These are phyloP conservation scores for Hydrozoanthus gracilis DNA, from an alignment of 92 coral and sea anemone species.

Conservation along the genomic window DNA sequence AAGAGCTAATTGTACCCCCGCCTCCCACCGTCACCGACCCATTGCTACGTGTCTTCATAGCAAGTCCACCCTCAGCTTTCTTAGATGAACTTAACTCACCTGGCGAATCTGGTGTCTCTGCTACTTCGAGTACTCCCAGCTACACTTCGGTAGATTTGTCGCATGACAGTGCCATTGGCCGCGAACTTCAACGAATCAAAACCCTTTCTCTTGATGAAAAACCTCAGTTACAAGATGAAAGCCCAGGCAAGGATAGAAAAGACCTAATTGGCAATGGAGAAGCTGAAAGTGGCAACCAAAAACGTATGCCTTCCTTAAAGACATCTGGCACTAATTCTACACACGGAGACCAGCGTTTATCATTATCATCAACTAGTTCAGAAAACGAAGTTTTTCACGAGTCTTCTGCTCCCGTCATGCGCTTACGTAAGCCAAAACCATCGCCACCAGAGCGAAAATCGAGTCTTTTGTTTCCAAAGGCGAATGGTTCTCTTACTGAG, in stretches of 20 bases:
- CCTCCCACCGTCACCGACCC: constrained; percentile 66
- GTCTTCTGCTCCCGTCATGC: constrained; percentile 2
- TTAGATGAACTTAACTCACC: constrained; percentile 2
- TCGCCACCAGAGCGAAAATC: constrained; percentile 40
- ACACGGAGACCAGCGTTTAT: not conserved
- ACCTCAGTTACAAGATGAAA: not conserved
- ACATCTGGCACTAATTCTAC: not conserved
- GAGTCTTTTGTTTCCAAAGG: constrained; percentile 27
- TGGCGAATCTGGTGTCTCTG: not conserved
- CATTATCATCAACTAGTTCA: constrained; percentile 3
- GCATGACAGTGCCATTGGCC: constrained; percentile 36
- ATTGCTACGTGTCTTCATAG: constrained; percentile 25
- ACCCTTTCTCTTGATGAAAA: constrained; percentile 32
- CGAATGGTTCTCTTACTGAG: not conserved
- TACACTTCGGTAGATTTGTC: not conserved
- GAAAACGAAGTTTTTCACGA: constrained; percentile 5
- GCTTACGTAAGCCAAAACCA: constrained; percentile 34
- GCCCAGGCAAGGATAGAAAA: not conserved
- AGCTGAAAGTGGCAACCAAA: not conserved
- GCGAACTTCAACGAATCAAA: constrained; percentile 40
- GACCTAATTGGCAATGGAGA: not conserved
- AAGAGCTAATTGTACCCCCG: constrained; percentile 71
- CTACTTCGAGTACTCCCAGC: not conserved
- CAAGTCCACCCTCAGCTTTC: constrained; percentile 39
- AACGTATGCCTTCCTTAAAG: not conserved